Evolutionary conservation across 2,888 invertebrate species (phyloP).

Genomic region (Tyria jacobaeae): DNA sequence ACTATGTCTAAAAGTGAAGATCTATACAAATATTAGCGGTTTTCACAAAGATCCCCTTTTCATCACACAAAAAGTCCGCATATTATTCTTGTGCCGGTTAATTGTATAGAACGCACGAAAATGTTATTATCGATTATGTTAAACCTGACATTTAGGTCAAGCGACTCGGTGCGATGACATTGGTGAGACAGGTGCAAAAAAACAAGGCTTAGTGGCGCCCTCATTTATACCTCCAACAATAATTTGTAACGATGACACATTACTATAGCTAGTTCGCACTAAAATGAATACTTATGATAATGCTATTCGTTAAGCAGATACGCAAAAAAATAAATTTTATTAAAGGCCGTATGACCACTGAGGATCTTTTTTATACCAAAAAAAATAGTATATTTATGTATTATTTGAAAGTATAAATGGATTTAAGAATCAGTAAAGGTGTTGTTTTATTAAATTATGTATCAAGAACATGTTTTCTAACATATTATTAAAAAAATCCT

Average conservation of each 20-base stretch:
- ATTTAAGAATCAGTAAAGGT: no score
- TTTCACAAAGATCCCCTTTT: background rate
- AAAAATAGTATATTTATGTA: no score
- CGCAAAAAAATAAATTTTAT: background rate
- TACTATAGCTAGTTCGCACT: conserved; percentile 10
- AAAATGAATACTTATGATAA: conserved; percentile 6
- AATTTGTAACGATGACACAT: conserved; percentile 28
- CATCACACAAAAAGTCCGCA: background rate
- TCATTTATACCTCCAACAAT: conserved; percentile 31
- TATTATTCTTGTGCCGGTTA: background rate
- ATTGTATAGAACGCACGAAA: background rate
- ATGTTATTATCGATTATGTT: conserved; percentile 40
- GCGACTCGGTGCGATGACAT: conserved; percentile 52
- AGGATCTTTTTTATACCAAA: no score
- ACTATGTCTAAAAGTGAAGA: no score
- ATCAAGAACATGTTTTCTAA: no score
- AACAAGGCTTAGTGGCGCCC: conserved; percentile 44
- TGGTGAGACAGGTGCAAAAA: conserved; percentile 64
- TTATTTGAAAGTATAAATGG: no score
- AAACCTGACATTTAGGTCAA: conserved; percentile 65
- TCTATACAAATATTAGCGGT: no score
- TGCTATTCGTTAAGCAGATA: background rate
- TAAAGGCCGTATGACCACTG: no score
- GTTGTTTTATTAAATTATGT: no score
- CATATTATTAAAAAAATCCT: no score